A percentile compares a stretch with the other conserved stretches of the same genome.
Evolutionary conservation across 1,140 invertebrate genomes (phyloP).

Genomic region (Aphaenogaster rudis): DNA sequence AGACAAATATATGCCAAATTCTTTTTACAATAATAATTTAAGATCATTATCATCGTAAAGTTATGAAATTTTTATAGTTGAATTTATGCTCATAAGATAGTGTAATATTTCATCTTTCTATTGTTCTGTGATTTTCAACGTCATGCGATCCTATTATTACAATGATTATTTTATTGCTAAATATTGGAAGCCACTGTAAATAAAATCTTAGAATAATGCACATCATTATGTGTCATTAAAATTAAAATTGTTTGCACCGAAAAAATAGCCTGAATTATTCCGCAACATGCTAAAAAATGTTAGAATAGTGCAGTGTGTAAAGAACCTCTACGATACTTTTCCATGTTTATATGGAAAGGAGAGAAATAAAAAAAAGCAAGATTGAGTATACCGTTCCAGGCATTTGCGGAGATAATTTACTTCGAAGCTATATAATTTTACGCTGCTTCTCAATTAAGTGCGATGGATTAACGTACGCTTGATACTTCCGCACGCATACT

Average conservation of each 20-base stretch:
- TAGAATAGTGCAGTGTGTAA: not conserved
- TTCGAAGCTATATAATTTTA: constrained; percentile 35
- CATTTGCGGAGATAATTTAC: not conserved
- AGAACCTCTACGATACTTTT: not conserved
- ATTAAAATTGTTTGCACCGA: not conserved
- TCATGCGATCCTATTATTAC: not conserved
- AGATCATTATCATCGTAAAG: not conserved
- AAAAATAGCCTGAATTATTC: not conserved
- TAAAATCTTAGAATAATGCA: constrained; percentile 31
- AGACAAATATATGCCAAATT: not conserved
- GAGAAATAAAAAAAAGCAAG: not conserved
- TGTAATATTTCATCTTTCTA: not conserved
- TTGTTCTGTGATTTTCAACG: not conserved
- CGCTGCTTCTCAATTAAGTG: constrained; percentile 25
- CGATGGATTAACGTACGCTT: not conserved
- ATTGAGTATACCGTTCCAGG: not conserved
- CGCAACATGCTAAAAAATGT: not conserved
- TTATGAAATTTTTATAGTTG: not conserved
- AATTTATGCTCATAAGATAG: not conserved
- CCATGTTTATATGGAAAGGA: not conserved
- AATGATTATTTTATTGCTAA: constrained; percentile 10
- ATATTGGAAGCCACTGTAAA: constrained; percentile 33
- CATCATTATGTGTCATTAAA: constrained; percentile 4
- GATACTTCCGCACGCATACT: constrained; percentile 4
- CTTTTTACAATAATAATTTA: not conserved